A percentile compares a stretch with the other conserved stretches of the same genome.
Conservation (phyloP, 2,888 invertebrate species). For the Leptinotarsa juncta region DNA sequence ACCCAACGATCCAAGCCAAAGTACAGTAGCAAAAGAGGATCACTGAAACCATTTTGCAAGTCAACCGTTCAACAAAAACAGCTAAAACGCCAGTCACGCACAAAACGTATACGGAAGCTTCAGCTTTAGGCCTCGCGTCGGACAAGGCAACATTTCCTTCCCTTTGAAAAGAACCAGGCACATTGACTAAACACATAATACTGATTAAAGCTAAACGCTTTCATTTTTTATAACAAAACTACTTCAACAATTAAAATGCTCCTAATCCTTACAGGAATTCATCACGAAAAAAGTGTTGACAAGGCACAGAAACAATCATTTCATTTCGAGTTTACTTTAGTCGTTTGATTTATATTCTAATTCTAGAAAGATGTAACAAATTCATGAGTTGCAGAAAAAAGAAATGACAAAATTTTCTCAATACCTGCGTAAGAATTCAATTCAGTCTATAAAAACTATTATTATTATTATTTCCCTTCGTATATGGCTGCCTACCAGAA, state of each 20-base stretch:
- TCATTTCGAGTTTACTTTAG: neutral
- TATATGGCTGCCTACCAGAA: too few species aligned
- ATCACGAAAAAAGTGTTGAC: slow-evolving; percentile 3
- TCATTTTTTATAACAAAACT: slow-evolving; percentile 11
- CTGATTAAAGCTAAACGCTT: slow-evolving; percentile 23
- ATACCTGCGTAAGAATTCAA: too few species aligned
- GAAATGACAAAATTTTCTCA: too few species aligned
- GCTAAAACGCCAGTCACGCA: neutral
- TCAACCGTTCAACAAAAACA: neutral
- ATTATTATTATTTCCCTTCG: too few species aligned
- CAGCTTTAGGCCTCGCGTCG: neutral
- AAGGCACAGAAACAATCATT: slow-evolving; percentile 25
- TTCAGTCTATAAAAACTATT: too few species aligned
- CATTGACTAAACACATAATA: slow-evolving; percentile 16
- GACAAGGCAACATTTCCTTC: neutral
- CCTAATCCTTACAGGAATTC: slow-evolving; percentile 2
- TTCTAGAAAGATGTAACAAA: neutral
- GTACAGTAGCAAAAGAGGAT: neutral
- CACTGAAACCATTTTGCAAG: slow-evolving; percentile 2
- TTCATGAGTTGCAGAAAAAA: too few species aligned
- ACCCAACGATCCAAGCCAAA: slow-evolving; percentile 4
- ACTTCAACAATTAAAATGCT: neutral
- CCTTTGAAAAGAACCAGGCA: neutral
- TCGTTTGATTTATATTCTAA: neutral
- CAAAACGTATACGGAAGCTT: neutral